Percentiles rank a stretch among this genome's conserved stretches.
These are phyloP conservation scores for Pithys albifrons DNA, from an alignment of 2,113 vertebrate genomes.

Conservation along the genomic window DNA sequence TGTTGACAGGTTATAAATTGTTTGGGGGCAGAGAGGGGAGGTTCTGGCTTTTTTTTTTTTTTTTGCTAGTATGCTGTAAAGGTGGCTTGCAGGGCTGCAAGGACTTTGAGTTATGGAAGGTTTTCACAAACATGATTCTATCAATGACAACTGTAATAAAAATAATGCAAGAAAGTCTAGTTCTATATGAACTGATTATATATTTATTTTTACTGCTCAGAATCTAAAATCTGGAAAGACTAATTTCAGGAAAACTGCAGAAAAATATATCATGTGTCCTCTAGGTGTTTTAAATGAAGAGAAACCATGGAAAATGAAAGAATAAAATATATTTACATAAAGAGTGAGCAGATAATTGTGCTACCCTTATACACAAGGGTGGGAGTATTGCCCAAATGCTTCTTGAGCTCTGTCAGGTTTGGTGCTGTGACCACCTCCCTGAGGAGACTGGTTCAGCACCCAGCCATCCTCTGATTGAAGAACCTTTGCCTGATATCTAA, in stretches of 20 bases:
- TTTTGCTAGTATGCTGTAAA: neutral
- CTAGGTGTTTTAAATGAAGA: neutral
- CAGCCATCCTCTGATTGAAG: no score
- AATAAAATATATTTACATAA: neutral
- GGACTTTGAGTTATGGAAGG: neutral
- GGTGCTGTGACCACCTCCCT: no score
- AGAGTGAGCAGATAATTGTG: neutral
- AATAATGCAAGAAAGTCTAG: neutral
- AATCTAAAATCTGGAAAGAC: neutral
- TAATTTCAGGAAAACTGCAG: neutral
- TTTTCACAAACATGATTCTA: neutral
- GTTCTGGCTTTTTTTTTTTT: neutral
- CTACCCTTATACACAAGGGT: neutral
- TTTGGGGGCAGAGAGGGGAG: neutral
- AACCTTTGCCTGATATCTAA: no score
- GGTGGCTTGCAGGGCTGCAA: neutral
- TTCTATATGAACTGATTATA: neutral
- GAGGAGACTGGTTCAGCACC: no score
- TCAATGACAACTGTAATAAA: neutral
- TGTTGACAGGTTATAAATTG: neutral
- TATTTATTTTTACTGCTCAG: neutral
- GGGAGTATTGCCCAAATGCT: no score
- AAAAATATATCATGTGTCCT: fast-evolving
- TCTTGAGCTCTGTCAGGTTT: no score
- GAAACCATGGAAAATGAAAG: neutral